A percentile compares a stretch with the other conserved stretches of the same genome.
Evolutionary conservation across 2,113 vertebrate species (phyloP).

Genomic region (Dendropsophus ebraccatus): DNA sequence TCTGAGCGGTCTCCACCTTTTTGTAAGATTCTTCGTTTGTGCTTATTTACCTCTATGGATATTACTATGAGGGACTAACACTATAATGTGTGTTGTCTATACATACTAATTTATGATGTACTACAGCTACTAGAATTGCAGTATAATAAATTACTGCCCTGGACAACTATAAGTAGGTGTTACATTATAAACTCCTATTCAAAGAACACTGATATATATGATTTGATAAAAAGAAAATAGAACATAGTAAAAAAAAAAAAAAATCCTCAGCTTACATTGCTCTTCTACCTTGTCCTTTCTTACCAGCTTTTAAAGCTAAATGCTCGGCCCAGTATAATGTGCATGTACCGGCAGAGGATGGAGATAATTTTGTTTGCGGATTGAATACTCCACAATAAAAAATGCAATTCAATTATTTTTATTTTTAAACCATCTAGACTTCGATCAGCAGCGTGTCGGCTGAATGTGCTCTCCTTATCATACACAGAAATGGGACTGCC

Average conservation of each 20-base stretch:
- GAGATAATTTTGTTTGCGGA: slow-evolving; percentile 17
- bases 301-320: background rate
- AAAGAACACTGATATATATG: no score
- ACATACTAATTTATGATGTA: no score
- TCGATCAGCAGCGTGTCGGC: background rate
- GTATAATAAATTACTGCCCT: no score
- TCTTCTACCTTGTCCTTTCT: background rate
- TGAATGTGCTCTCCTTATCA: slow-evolving; percentile 25
- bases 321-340: background rate
- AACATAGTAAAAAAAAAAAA: background rate
- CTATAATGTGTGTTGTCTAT: no score
- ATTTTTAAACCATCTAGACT: slow-evolving; percentile 29
- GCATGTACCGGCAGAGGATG: background rate
- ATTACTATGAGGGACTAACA: no score
- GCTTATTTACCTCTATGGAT: no score
- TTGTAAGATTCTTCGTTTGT: no score
- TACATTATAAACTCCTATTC: no score
- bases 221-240: background rate
- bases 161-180: no score
- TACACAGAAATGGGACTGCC: background rate
- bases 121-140: no score
- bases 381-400: slow-evolving; percentile 1
- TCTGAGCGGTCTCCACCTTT: no score
- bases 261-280: background rate
- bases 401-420: slow-evolving; percentile 27